Conservation (phyloP, 2,113 vertebrate species). For the Channa argus region DNA sequence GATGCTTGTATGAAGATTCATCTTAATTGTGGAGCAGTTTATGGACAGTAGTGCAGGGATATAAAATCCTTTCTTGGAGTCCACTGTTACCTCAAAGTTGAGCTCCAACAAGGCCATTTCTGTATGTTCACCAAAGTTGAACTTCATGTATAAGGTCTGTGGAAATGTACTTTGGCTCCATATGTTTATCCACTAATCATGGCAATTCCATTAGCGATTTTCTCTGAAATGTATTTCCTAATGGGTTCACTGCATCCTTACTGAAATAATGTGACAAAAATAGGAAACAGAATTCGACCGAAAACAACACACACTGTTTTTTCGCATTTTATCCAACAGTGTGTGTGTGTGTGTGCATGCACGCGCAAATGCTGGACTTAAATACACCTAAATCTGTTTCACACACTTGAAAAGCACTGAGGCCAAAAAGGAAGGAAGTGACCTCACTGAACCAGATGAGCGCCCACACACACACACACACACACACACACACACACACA, state of each 20-base stretch:
- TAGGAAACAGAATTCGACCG: background rate
- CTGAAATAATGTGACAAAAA: slow-evolving; percentile 5
- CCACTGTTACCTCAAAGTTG: background rate
- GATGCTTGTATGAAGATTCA: too few species aligned
- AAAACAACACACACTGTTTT: background rate
- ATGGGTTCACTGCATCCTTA: background rate
- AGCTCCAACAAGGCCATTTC: too few species aligned
- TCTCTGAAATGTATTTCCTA: too few species aligned
- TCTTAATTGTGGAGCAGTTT: background rate
- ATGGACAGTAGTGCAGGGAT: background rate
- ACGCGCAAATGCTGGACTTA: slow-evolving; percentile 19
- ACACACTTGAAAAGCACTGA: slow-evolving; percentile 62
- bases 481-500: slow-evolving; percentile 23
- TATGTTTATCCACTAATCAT: too few species aligned
- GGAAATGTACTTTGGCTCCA: too few species aligned
- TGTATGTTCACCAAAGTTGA: background rate
- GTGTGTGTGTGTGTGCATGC: background rate
- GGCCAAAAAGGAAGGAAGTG: slow-evolving; percentile 71
- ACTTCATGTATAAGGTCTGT: too few species aligned
- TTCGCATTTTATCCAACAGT: slow-evolving; percentile 4
- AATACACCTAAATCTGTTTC: slow-evolving; percentile 62
- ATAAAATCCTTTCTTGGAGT: background rate
- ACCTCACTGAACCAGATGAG: slow-evolving; percentile 73
- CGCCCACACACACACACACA: slow-evolving; percentile 30
- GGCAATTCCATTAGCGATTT: too few species aligned